phyloP scores from a whole-genome alignment of 2,113 vertebrate species.

The Pithys albifrons region DNA sequence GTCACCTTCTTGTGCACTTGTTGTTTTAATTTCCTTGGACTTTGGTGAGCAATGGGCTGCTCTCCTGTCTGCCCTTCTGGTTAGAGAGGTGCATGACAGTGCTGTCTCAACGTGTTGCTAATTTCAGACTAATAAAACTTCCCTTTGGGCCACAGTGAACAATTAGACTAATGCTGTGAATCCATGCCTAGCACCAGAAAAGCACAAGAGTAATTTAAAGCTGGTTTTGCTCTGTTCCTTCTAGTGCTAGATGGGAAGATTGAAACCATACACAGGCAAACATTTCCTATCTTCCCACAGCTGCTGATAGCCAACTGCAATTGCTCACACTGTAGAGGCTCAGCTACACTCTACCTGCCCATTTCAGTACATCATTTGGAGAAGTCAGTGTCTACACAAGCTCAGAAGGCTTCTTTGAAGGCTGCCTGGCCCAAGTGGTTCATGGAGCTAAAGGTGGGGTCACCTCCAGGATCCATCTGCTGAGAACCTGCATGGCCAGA shows the following conservation, averaged over 20 bases:
- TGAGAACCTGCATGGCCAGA: background rate
- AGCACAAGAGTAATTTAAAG: background rate
- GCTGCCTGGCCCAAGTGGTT: background rate
- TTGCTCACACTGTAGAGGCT: background rate
- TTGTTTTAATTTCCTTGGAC: background rate
- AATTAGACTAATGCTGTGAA: background rate
- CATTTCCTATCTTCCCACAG: background rate
- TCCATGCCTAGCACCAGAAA: background rate
- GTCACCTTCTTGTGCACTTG: background rate
- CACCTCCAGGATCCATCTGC: background rate
- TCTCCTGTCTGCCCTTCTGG: background rate
- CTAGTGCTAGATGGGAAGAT: background rate
- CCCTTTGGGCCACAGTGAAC: background rate
- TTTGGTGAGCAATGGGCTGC: background rate
- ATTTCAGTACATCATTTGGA: background rate
- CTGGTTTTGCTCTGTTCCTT: background rate
- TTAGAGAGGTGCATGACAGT: background rate
- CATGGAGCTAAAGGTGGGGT: background rate
- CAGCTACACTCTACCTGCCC: background rate
- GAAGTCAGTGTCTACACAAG: background rate
- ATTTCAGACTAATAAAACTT: slow-evolving; percentile 1
- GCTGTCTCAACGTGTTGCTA: background rate
- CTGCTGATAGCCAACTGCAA: background rate
- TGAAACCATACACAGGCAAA: background rate
- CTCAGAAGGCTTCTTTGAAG: background rate